phyloP scores from a whole-genome alignment of 2,797 vertebrate species.

The Coccyzus lansbergi region DNA sequence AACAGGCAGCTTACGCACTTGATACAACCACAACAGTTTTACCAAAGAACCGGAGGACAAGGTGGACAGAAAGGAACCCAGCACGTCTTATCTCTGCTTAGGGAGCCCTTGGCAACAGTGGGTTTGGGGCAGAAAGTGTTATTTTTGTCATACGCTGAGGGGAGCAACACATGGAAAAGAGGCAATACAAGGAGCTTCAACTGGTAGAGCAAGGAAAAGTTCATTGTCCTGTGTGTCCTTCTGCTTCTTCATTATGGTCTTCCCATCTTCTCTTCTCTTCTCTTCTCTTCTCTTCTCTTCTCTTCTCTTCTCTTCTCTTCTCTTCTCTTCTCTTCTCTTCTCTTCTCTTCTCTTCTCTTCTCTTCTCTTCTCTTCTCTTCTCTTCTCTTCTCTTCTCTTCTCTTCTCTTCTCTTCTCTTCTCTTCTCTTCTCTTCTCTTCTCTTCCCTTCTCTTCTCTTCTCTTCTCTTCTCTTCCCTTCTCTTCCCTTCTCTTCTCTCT shows the following conservation, averaged over 20 bases:
- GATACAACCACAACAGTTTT: rapidly evolving
- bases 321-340: no score
- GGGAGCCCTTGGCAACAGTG: rapidly evolving
- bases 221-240: neutral
- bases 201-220: neutral
- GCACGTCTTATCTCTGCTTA: rapidly evolving
- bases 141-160: rapidly evolving
- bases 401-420: no score
- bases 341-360: no score
- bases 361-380: no score
- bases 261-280: no score
- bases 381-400: neutral
- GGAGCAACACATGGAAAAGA: neutral
- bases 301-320: neutral
- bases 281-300: no score
- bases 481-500: no score
- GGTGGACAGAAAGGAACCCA: neutral
- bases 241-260: neutral
- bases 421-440: neutral
- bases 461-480: rapidly evolving
- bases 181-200: neutral
- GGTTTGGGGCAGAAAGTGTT: neutral
- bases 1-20: neutral
- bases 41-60: neutral
- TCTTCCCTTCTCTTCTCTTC: neutral